Evolutionary conservation across 2,797 vertebrate genomes (phyloP), one percentile per base, ranked within the genome.

Genomic region (Enteromius afrohamiltoni): DNA sequence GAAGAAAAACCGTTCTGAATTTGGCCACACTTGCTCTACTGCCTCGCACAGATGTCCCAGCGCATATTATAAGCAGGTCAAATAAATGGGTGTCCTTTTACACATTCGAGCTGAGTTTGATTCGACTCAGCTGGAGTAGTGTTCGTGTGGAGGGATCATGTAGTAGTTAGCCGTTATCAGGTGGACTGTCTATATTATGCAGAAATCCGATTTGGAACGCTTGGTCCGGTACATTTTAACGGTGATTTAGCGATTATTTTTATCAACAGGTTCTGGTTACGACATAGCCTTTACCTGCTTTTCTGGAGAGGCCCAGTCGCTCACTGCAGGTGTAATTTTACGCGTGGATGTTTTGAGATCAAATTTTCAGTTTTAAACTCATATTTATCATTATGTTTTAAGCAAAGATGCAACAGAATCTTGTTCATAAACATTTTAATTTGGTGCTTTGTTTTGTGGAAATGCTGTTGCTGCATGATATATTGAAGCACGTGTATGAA

Each of bases 1-100:
- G 31, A 2, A 34, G 7, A 89, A 83, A 91, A 87, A 88, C 86
- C 82, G 82, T 86, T 91, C 86, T 94, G 73, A 90, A 90, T 94
- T 94, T 93, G 93, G 91, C 90, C 91, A 90, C 90, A 88, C 89
- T 91, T 92, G 88, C 89, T 92, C 88, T 85, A 74, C 85, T 91
- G 93, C 92, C 91, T 84, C 90, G 90, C 92, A 83, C 91, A 93
- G 91, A 94, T 92, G 88, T 91, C 90, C 89, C 90, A 88, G 90
- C 85, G 89, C 90, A 93, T 94, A 92, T 93, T 92, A 90, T 87
- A 92, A 86, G 91, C 90, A 89, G 91, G 91, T 94, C 93, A 91
- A 90, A 90, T 92, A 91, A 91, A 92, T 88, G 86, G 90, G 92
- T 92, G 87, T 93, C 91, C 88, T 64, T 92, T 94, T 92, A 88